Evolutionary conservation across 1,140 invertebrate genomes (phyloP), one percentile per base, ranked within the genome.

Genomic region (Leucophenga varia): DNA sequence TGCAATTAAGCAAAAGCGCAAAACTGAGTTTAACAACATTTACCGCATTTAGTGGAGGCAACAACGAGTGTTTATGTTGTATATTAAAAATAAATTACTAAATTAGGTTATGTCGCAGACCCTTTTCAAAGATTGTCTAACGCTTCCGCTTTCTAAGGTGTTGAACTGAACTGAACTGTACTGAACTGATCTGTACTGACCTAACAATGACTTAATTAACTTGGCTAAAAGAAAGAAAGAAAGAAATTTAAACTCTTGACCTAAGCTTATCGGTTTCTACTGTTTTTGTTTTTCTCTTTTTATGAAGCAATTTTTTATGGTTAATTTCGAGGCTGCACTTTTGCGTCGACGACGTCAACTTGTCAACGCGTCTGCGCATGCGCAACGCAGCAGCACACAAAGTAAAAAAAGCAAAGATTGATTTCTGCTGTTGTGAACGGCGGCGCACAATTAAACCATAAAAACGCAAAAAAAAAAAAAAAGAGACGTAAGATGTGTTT

Each of bases 251-350:
- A 25, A 25, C 22, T 10, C 22, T 25, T 25, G 10, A 25, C 10
- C 21, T 43, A 20, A 43, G n/a, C 39, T 50, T 41, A 47, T 54
- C 42, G 30, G 19, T 57, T 60, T 47, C 54, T 54, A n/a, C 19
- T 17, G 37, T 36, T 34, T 30, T 22, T 43, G 32, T 25, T 37
- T 19, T 43, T 39, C 25, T 28, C 61, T 59, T 57, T 46, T 51
- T 55, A 60, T 72, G 54, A 64, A 57, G 57, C 59, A 55, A 72
- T 72, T 68, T 65, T 68, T 72, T 64, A 69, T 72, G 61, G 68
- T 57, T 51, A 54, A 68, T 71, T 71, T 71, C 55, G 47, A 65
- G 54, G 55, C 45, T 57, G 51, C 43, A 57, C 55, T 54, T 59
- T 39, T 22, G 17, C 10, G 25, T 31, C 17, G 13, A n/a, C 30